Evolutionary conservation across 2,797 vertebrate genomes (phyloP), one percentile per base, ranked within the genome.

Genomic region (Manis javanica): DNA sequence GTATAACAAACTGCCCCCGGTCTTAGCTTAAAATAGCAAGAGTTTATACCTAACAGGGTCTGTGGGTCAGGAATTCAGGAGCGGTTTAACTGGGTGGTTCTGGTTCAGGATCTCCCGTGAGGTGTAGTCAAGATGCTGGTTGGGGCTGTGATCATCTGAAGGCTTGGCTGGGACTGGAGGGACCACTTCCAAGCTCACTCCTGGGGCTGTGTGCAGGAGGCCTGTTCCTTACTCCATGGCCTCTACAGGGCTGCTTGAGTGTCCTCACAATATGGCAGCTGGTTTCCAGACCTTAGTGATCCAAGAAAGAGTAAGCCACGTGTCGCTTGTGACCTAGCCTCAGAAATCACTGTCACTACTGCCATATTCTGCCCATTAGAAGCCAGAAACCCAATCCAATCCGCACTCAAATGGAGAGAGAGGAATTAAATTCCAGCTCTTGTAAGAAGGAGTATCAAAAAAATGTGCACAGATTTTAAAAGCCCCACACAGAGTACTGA

Each of bases 201-300:
- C 3, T 7, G 29, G 49, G 34, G 72, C 72, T 77, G 0, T 21
- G 14, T 31, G 42, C 42, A 34, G 63, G 71, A 26, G 51, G 9
- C 63, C 21, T 63, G 2, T 34, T 75, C 42, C 68, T 77, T 26
- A 4, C 49, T 1, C 0, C 0, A 0, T 1, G 7, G 39, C n/a
- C 49, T 24, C n/a, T 29, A 0, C 5, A 2, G n/a, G 46, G 69
- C 87, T 83, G 69, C 57, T 39, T 11, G 55, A 39, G 74, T 5
- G 0, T 53, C 84, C 68, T 81, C 5, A 19, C 51, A 26, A 1
- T 7, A 1, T 5, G 68, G 74, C 26, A 6, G 26, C 89, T 26
- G 7, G 72, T 37, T 71, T 51, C 79, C 71, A 34, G 23, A 4
- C 1, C 14, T 21, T 24, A 13, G 18, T 14, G 46, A 82, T 9